Evolutionary conservation across 2,797 vertebrate species (phyloP), one percentile per base, ranked within the genome.

Genomic region (Orientallactaga sibirica): DNA sequence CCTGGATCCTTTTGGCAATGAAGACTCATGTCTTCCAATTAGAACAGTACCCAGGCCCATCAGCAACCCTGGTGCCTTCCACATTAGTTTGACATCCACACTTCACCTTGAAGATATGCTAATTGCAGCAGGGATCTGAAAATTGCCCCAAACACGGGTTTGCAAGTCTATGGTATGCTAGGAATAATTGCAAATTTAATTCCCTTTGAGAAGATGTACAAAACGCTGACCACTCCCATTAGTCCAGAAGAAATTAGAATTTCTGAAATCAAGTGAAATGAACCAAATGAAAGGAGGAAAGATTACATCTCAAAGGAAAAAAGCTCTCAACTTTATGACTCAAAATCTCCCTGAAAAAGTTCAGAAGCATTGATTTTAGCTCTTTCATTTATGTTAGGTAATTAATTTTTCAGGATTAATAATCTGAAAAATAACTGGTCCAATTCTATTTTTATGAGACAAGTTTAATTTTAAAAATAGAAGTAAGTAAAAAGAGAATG

Each of bases 81-180:
- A 94, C 88, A 43, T 95, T 97, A 91, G 96, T 97, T 95, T 96
- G 93, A 96, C 93, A 94, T 93, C 80, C 95, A 90, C 86, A 92
- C 88, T 97, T 97, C 95, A 97, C 96, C 96, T 97, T 97, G 96
- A 97, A 97, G 91, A 96, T 95, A 97, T 96, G 97, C 93, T 96
- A 97, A 97, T 97, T 96, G 92, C 86, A 78, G 37, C 70, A 96
- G 95, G 96, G 96, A 96, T 96, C 95, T 96, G 93, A 96, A 96
- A 91, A 78, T 48, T 89, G 77, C 68, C 75, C 0, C 33, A 96
- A 95, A 95, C 93, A 93, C 1, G 3, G 92, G 80, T 93, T 96
- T 95, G 92, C 88, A 85, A 89, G 80, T 91, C 95, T 86, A 2
- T 89, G 75, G 90, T 92, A 25, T 93, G 92, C 88, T 79, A 87